Base-by-base conservation (phyloP, 1,140 invertebrate genomes). In the Cydia strobilella region DNA sequence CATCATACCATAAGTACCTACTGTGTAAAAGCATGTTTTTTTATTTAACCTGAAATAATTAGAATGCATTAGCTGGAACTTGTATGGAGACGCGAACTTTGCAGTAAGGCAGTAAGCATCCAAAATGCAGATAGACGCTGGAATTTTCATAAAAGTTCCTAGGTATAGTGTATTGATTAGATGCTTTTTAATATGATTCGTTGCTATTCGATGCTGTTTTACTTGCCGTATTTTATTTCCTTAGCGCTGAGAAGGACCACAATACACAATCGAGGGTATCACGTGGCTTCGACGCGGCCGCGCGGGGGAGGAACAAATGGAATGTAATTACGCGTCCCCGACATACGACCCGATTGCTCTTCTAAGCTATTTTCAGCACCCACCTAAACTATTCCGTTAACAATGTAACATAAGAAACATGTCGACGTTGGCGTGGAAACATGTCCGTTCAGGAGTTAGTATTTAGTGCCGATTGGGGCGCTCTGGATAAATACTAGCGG, bases 271-370 rank as follows among this genome's bases (percentile, higher is more conserved):
- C 31, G 65, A 62, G 62, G n/a, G 42, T 72, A 35, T 74, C 71
- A 76, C 71, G 76, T 76, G 77, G 18, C 65, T 65, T 72, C 54
- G 73, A 73, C 73, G 76, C 35, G 79, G 59, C 69, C 42, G 75
- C 77, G 73, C 75, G 62, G 75, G 66, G 45, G 73, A 25, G 71
- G 23, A 31, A 74, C 51, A 74, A 89, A 88, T 87, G 79, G 85
- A 88, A 88, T 84, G 82, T 87, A 88, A 89, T 88, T 89, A 88
- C 86, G 82, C 84, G 85, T 82, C 82, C 82, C 77, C 72, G 75
- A 79, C 86, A 84, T 76, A 80, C 71, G 73, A 78, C 74, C 4
- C 75, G 74, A 79, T 80, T 81, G 80, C 79, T 85, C 77, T 79
- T 83, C 77, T 79, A 35, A 54, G 27, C 51, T 63, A 72, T 75